Base-by-base conservation (phyloP, 1,140 invertebrate genomes). In the Procambarus virginalis region DNA sequence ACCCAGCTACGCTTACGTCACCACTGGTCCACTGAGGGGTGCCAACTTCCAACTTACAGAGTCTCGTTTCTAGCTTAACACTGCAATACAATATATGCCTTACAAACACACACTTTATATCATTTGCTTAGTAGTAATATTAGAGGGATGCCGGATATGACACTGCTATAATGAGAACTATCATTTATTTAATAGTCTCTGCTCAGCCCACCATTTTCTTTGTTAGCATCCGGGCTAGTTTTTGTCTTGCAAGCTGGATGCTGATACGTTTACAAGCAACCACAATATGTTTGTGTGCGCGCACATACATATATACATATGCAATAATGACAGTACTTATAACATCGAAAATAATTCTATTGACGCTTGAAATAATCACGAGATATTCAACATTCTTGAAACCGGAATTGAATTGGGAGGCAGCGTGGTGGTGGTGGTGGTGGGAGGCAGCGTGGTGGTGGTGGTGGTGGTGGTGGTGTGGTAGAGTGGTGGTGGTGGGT, bases 21-120 rank as follows among this genome's bases (percentile, higher is more conserved):
- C 58, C 86, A 73, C 22, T 17, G 51, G 20, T 22, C 49, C 64
- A 22, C 12, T 14, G 34, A 45, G 10, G 83, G 84, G 84, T 86
- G 84, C 84, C 84, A 86, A 76, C 84, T 86, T 46, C 55, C 17
- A 51, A 73, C n/a, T 6, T 73, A 20, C 10, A 34, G 34, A 55
- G 12, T 64, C 60, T 64, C 60, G 12, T 58, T 12, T 64, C 14
- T 1, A 2, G 14, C 4, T 20, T 64, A 14, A 12, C 60, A 58
- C 17, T 4, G 60, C 20, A 20, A 64, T 64, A 58, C 55, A 20
- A 20, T 20, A 64, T 5, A 14, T 64, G 60, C 20, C 20, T 64
- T 10, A 20, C 12, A 64, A 64, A 64, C 20, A 64, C 4, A 17
- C 17, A 17, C 10, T 20, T 64, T 64, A 64, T 20, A 17, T 64